Base-by-base conservation (phyloP, 1,140 invertebrate genomes). In the Sarcophaga peregrina region DNA sequence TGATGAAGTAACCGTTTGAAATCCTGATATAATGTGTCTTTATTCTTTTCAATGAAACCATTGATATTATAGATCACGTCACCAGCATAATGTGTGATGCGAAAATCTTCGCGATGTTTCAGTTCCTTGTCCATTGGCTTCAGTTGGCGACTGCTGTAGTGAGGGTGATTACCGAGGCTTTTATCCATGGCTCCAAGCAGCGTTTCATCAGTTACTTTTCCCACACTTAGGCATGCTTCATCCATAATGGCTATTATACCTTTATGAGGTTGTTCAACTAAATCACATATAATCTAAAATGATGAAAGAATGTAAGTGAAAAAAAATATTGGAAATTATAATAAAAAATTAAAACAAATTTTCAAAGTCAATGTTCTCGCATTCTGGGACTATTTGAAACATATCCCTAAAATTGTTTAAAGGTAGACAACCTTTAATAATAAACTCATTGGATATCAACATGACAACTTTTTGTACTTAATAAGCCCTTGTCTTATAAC, bases 41-140 rank as follows among this genome's bases (percentile, higher is more conserved):
- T 97, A 90, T 99, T 99, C 91, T 99, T 99, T 88, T 99, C 97
- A 87, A 99, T 93, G 90, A 99, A 99, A 13, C 97, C 96, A 52
- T 93, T 93, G 52, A 98, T 95, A 84, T 93, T 94, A 91, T 99
- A 99, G 25, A 95, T 95, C 3, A 99, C 98, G 91, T 98, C 97
- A n/a, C 98, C 98, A 4, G 98, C 98, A 90, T 99, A 99, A 88
- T 99, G 98, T 45, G 93, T 95, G 84, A 97, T 96, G 83, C 95
- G 92, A 90, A 98, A 98, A 87, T 98, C 95, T 85, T 94, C 93
- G 87, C 94, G 95, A 88, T 97, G 96, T 85, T 94, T 92, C 7
- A 97, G 89, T 85, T 93, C 93, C 90, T 97, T 97, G 87, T 97
- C 96, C 17, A 93, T 93, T 6, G 96, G 95, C 85, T 94, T 94